phyloP scores from a whole-genome alignment of 2,888 invertebrate species.

The Spilosoma lubricipeda region DNA sequence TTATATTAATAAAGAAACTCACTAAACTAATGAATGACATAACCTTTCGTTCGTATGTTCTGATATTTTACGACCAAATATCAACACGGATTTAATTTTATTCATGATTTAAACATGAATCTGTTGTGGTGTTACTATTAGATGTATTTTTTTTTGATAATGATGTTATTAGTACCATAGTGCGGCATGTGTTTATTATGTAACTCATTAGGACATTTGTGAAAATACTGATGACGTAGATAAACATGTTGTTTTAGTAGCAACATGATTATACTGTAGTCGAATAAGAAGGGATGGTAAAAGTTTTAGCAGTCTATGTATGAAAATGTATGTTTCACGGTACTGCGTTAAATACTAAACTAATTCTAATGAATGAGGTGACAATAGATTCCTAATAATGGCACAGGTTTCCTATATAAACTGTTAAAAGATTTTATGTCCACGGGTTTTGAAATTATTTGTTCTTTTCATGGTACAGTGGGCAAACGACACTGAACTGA shows the following conservation, averaged over 20 bases:
- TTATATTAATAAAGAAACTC: constrained; percentile 23
- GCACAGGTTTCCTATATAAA: too few relatives aligned
- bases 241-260: constrained; percentile 6
- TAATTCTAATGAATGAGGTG: too few relatives aligned
- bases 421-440: too few relatives aligned
- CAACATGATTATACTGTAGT: too few relatives aligned
- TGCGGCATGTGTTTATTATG: constrained; percentile 29
- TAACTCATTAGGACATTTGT: constrained; percentile 27
- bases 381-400: too few relatives aligned
- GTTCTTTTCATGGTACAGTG: too few relatives aligned
- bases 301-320: too few relatives aligned
- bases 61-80: constrained; percentile 16
- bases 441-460: too few relatives aligned
- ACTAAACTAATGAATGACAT: constrained; percentile 19
- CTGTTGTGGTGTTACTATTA: constrained; percentile 15
- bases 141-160: constrained; percentile 21
- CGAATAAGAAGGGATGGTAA: too few relatives aligned
- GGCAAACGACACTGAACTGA: too few relatives aligned
- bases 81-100: constrained; percentile 30
- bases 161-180: constrained; percentile 20
- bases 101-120: constrained; percentile 32
- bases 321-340: too few relatives aligned
- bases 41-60: constrained; percentile 12
- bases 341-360: too few relatives aligned
- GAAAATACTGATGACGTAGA: constrained; percentile 4